Conservation (phyloP, 2,888 invertebrate species). For the Halictus quadricinctus region DNA sequence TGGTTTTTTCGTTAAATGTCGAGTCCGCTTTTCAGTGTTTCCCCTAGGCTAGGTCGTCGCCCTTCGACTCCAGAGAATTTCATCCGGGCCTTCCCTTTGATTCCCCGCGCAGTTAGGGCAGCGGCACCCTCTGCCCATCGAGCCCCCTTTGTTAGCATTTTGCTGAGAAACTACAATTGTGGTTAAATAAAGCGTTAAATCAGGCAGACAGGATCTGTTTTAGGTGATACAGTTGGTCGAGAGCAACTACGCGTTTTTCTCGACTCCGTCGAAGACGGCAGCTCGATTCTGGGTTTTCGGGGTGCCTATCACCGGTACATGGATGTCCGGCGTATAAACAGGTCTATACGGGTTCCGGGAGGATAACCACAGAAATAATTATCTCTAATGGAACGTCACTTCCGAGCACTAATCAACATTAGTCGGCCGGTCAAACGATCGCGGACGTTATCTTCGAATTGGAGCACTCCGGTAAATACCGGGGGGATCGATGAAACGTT, state of each 20-base stretch:
- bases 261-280: background rate
- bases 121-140: background rate
- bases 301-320: background rate
- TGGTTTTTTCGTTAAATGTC: conserved; percentile 11
- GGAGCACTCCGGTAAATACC: conserved; percentile 42
- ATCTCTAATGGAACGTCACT: conserved; percentile 53
- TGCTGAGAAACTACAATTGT: background rate
- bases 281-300: background rate
- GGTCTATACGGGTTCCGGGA: background rate
- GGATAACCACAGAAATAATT: conserved; percentile 45
- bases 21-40: background rate
- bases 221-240: too few relatives aligned
- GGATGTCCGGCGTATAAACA: background rate
- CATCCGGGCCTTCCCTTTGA: background rate
- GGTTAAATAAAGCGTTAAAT: background rate
- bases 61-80: background rate
- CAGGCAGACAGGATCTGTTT: background rate
- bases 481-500: conserved; percentile 57
- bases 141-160: background rate
- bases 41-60: background rate
- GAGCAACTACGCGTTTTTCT: background rate
- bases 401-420: conserved; percentile 46
- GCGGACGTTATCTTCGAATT: conserved; percentile 30
- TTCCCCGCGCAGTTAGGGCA: background rate
- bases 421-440: conserved; percentile 32